Percentiles rank a stretch among this genome's conserved stretches.
Conservation (phyloP, 2,888 invertebrate genomes). For the Xestobium rufovillosum region DNA sequence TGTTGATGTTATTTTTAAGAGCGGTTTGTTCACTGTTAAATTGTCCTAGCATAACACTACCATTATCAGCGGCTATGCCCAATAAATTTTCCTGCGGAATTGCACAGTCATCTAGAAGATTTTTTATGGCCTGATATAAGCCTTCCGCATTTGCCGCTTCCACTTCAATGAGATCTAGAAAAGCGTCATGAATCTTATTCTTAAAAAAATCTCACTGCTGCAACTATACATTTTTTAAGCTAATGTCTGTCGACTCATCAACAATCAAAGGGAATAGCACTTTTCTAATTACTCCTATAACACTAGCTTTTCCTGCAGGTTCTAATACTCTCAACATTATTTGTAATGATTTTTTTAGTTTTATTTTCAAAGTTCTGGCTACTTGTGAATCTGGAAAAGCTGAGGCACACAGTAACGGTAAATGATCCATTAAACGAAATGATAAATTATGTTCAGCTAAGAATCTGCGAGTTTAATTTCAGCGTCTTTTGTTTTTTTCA, state of each 20-base stretch:
- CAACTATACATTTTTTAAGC: too few species aligned
- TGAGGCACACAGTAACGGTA: slow-evolving; percentile 1
- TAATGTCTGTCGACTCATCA: slow-evolving; percentile 4
- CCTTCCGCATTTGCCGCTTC: slow-evolving; percentile 2
- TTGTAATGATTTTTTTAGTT: slow-evolving; percentile 1
- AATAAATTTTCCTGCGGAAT: slow-evolving; percentile 1
- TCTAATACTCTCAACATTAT: slow-evolving; percentile 4
- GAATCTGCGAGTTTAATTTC: slow-evolving; percentile 2
- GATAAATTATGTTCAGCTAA: slow-evolving; percentile 4
- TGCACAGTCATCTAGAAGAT: slow-evolving; percentile 2
- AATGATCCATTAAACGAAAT: slow-evolving; percentile 1
- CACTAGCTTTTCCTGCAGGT: slow-evolving; percentile 2
- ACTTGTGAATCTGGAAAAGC: slow-evolving; percentile 3
- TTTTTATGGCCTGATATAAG: background rate
- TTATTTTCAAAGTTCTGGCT: slow-evolving; percentile 1
- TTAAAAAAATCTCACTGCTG: background rate
- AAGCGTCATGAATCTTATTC: slow-evolving; percentile 4
- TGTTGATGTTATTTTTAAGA: background rate
- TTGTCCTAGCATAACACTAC: slow-evolving; percentile 2
- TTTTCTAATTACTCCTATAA: slow-evolving; percentile 4
- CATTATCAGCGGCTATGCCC: slow-evolving; percentile 2
- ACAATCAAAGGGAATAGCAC: slow-evolving; percentile 1
- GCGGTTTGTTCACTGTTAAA: slow-evolving; percentile 2
- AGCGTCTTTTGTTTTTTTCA: background rate
- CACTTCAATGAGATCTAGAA: slow-evolving; percentile 1